A percentile compares a stretch with the other conserved stretches of the same genome.
Conservation (phyloP, 92 coral and sea anemone genomes). For the Epizoanthus stellaris region DNA sequence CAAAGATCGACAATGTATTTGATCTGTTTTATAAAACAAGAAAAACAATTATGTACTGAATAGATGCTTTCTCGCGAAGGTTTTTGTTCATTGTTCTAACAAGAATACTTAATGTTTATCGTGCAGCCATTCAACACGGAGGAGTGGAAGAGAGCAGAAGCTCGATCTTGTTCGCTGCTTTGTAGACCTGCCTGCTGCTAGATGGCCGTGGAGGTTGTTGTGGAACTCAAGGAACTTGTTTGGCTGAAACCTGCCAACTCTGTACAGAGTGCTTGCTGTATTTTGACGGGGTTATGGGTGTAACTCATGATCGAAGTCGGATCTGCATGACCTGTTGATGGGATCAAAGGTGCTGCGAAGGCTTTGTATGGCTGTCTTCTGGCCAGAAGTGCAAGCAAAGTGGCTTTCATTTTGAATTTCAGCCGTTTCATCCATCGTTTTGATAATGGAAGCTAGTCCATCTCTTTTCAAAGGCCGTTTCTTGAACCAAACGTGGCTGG, state of each 20-base stretch:
- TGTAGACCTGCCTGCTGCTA: neutral
- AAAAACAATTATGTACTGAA: neutral
- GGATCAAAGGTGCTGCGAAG: slow-evolving; percentile 60
- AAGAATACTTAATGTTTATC: neutral
- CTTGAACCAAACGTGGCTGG: slow-evolving; percentile 38
- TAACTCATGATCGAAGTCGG: neutral
- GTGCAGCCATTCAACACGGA: neutral
- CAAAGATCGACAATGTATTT: neutral
- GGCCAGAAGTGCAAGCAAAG: slow-evolving; percentile 37
- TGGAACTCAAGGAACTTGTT: neutral
- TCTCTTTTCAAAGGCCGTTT: slow-evolving; percentile 36
- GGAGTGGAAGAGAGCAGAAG: slow-evolving; percentile 3
- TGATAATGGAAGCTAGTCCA: slow-evolving; percentile 46
- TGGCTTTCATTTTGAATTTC: slow-evolving; percentile 43
- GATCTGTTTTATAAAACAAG: neutral
- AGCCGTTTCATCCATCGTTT: slow-evolving; percentile 47
- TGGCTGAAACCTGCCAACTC: neutral
- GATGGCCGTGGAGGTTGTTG: neutral
- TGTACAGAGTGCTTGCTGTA: neutral
- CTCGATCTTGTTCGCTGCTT: neutral
- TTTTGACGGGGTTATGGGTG: neutral
- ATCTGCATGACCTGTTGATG: slow-evolving; percentile 9
- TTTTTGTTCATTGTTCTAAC: neutral
- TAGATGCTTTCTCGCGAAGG: neutral
- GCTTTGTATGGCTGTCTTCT: slow-evolving; percentile 56